Evolutionary conservation across 2,113 vertebrate species (phyloP), one percentile per base, ranked within the genome.

Genomic region (Cranoglanis bouderius): DNA sequence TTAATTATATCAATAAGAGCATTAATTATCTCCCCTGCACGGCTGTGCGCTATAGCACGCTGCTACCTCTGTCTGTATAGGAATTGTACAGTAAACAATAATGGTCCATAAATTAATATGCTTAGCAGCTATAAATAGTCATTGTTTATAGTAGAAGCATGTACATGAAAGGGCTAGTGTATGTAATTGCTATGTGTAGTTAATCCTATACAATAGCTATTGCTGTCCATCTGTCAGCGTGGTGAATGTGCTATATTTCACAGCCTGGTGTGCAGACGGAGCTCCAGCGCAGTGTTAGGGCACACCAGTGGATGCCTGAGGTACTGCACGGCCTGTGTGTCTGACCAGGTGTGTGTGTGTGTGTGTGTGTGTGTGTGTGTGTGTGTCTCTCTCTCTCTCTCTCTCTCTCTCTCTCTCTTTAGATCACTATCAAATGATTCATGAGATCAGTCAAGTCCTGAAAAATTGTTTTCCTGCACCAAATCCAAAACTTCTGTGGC

Each of bases 51-150:
- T 77, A 84, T 49, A 75, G 85, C 74, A 38, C 63, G 32, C 83
- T 55, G 86, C 70, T 80, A 85, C 65, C 63, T 89, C 74, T 55
- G 46, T 67, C 18, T 89, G 72, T 75, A 38, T 63, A 32, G 88
- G 53, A 81, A 86, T 40, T 89, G 90, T 91, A 87, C 91, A 87
- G 90, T 93, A 91, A 90, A 94, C 94, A 94, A 95, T 94, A 94
- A 94, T 93, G 91, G 92, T 78, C 87, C 94, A 92, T 96, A 95
- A 95, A 96, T 96, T 94, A 95, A 95, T 93, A 93, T 92, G 88
- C 91, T 91, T 89, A 92, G 92, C 92, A 91, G 92, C 92, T 91
- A 93, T 95, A 95, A 96, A 95, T 92, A 93, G 91, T 91, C 91
- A 87, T 87, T 93, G 94, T 94, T 95, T 93, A 94, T 92, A 93